Percentiles rank a stretch among this genome's conserved stretches.
Evolutionary conservation across 2,888 invertebrate genomes (phyloP).

Genomic region (Chelonus formosanus): DNA sequence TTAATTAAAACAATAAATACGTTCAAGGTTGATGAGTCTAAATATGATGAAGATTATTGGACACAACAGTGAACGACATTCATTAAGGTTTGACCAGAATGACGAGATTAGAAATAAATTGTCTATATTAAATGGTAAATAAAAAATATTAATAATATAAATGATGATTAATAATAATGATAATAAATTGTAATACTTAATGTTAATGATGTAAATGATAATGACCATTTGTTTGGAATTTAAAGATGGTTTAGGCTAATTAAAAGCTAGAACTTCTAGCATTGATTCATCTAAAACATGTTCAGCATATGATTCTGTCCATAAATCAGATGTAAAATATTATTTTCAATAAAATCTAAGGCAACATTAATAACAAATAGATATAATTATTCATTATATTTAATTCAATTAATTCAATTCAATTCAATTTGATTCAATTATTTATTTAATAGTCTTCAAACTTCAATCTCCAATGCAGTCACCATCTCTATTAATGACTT

Average conservation of each 20-base stretch:
- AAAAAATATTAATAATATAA: neutral
- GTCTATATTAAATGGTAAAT: too few relatives aligned
- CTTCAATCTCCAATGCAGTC: too few relatives aligned
- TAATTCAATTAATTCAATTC: too few relatives aligned
- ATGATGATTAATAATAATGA: conserved; percentile 56
- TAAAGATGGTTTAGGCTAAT: conserved; percentile 59
- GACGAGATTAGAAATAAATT: conserved; percentile 74
- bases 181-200: too few relatives aligned
- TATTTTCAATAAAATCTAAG: conserved; percentile 65
- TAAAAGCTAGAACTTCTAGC: conserved; percentile 61
- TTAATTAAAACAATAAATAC: too few relatives aligned
- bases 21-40: conserved; percentile 48
- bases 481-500: too few relatives aligned
- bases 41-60: conserved; percentile 81
- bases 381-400: too few relatives aligned
- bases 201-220: too few relatives aligned
- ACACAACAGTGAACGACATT: conserved; percentile 77
- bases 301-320: conserved; percentile 46
- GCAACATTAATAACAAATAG: conserved; percentile 60
- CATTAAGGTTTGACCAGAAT: conserved; percentile 79
- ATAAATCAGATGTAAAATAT: conserved; percentile 53
- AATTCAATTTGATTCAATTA: too few relatives aligned
- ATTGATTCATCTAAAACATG: conserved; percentile 51
- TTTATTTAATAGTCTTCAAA: too few relatives aligned
- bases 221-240: conserved; percentile 69